These are phyloP conservation scores for Delphinapterus leucas DNA, from an alignment of 2,113 vertebrate species.

Conservation along the genomic window DNA sequence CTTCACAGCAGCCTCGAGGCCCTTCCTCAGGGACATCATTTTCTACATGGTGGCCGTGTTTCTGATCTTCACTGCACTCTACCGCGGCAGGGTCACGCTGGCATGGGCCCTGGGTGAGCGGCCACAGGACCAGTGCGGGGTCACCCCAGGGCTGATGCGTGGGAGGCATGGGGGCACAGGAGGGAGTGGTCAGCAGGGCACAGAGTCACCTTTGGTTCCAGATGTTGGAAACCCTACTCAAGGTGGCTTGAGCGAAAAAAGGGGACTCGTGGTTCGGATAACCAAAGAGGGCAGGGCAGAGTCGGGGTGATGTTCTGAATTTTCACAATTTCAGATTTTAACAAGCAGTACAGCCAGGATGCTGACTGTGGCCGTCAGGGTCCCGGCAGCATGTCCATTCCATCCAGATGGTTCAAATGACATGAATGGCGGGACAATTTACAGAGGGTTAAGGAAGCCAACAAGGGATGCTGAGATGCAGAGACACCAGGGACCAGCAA, in stretches of 20 bases:
- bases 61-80: conserved; percentile 92
- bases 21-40: conserved; percentile 93
- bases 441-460: not conserved
- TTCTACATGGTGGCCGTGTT: conserved; percentile 96
- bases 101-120: conserved; percentile 88
- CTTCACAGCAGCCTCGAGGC: conserved; percentile 92
- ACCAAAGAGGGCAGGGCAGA: rapidly evolving
- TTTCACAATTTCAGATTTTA: not conserved
- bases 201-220: not conserved
- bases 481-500: not conserved
- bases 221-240: not conserved
- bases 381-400: not conserved
- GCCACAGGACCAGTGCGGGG: rapidly evolving
- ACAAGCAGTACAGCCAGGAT: rapidly evolving
- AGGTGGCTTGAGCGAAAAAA: not conserved
- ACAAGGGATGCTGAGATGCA: not conserved
- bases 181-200: not conserved
- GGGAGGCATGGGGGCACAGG: rapidly evolving
- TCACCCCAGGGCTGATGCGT: rapidly evolving
- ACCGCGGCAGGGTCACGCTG: conserved; percentile 84
- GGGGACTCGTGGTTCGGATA: rapidly evolving
- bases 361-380: not conserved
- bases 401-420: not conserved
- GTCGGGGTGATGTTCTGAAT: rapidly evolving
- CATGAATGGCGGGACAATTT: rapidly evolving